A percentile compares a stretch with the other conserved stretches of the same genome.
phyloP scores from a whole-genome alignment of 1,140 invertebrate species.

The Tribolium castaneum region DNA sequence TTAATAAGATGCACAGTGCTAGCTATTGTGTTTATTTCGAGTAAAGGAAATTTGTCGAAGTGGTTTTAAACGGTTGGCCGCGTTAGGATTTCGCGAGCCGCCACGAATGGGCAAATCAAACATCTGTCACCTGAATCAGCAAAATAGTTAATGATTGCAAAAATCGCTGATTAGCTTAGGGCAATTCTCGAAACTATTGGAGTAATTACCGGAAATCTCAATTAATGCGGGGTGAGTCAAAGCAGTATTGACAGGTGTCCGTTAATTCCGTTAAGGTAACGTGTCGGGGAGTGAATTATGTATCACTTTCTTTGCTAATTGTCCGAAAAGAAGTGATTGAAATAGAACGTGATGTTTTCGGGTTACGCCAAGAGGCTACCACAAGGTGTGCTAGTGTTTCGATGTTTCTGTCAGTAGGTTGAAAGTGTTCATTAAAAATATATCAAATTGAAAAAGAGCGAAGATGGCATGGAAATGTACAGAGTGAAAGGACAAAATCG shows the following conservation, averaged over 20 bases:
- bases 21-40: too few species aligned
- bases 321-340: background rate
- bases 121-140: background rate
- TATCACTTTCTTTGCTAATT: background rate
- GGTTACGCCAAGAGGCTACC: conserved; percentile 6
- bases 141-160: background rate
- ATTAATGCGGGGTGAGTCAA: background rate
- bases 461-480: background rate
- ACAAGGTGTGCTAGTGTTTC: background rate
- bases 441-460: conserved; percentile 9
- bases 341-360: conserved; percentile 16
- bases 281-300: background rate
- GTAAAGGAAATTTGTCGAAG: too few species aligned
- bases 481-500: conserved; percentile 8
- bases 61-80: too few species aligned
- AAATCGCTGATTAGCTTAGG: background rate
- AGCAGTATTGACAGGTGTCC: background rate
- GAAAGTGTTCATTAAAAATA: conserved; percentile 33
- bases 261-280: background rate
- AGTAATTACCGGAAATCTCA: background rate
- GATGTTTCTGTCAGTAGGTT: conserved; percentile 14
- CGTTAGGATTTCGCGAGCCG: too few species aligned
- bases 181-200: background rate
- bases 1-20: too few species aligned
- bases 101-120: background rate